Conservation (phyloP, 1,140 invertebrate genomes). For the Gonatopus flavifemur region DNA sequence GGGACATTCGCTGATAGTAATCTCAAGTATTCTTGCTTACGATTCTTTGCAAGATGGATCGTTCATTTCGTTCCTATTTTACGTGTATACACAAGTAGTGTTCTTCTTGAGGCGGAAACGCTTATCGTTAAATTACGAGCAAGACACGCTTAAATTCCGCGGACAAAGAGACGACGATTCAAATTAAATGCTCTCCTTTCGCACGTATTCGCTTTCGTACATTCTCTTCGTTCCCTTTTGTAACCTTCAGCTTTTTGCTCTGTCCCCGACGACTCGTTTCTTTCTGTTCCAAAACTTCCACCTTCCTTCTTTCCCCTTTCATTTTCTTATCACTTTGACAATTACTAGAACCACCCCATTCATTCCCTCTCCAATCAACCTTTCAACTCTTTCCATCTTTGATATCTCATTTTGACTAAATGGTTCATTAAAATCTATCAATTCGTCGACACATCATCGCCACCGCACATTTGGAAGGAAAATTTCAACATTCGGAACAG, state of each 20-base stretch:
- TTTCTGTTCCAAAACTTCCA: slow-evolving; percentile 9
- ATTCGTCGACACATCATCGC: too few species aligned
- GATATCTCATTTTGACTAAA: too few species aligned
- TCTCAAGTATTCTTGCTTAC: too few species aligned
- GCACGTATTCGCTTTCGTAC: slow-evolving; percentile 13
- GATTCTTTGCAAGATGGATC: slow-evolving; percentile 26
- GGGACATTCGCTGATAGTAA: too few species aligned
- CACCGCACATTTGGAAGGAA: too few species aligned
- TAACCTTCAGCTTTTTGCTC: not conserved
- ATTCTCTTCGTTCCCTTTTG: slow-evolving; percentile 6
- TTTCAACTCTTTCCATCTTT: not conserved
- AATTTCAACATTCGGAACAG: too few species aligned
- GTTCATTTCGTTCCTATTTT: not conserved
- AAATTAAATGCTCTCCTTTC: slow-evolving; percentile 41
- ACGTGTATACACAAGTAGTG: not conserved
- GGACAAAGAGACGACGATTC: slow-evolving; percentile 36
- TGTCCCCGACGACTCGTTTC: slow-evolving; percentile 10
- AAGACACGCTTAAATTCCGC: slow-evolving; percentile 29
- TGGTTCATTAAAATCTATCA: too few species aligned
- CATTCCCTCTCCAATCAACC: slow-evolving; percentile 15
- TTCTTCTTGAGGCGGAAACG: slow-evolving; percentile 8
- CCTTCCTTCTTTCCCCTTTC: slow-evolving; percentile 18
- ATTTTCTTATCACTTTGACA: too few species aligned
- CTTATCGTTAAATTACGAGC: slow-evolving; percentile 31
- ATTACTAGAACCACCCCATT: too few species aligned